Base-by-base conservation (phyloP, 2,113 vertebrate genomes). In the Geococcyx californianus region DNA sequence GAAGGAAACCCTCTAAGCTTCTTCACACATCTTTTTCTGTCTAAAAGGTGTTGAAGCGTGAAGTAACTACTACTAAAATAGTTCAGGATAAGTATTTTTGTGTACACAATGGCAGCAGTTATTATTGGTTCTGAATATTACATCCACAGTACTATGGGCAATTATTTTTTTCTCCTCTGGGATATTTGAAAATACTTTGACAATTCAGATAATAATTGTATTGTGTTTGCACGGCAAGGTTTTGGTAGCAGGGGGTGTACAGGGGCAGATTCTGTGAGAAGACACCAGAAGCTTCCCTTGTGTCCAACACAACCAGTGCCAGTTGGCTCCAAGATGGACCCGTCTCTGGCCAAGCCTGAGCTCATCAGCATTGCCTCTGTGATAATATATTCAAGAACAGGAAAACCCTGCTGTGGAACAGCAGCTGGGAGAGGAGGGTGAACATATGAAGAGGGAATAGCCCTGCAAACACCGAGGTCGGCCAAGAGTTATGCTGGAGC, bases 11-110 rank as follows among this genome's bases (percentile, higher is more conserved):
- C 58, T 59, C 76, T 54, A 89, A 92, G 42, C 21, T 34, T 20
- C 69, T 87, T 94, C 84, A 83, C 70, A 58, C 42, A 74, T 66
- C 16, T 67, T 93, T 88, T 85, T 83, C 70, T 69, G n/a, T 42
- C 67, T 86, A n/a, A 88, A 90, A 93, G 36, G 40, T 76, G 58
- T 36, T 66, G 59, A 90, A 91, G 42, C 1, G 0, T 92, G n/a
- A 86, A 80, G 36, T n/a, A 87, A 72, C 13, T 44, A 40, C 54
- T 78, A 49, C 31, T 40, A 63, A 38, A 21, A 69, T 40, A 21
- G 15, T 28, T 82, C 66, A 75, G 86, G 26, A 51, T 54, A 47
- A 51, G 13, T 29, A 74, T 51, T 77, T 83, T 42, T 70, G 44
- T 63, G 38, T 40, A 63, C 42, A 25, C 15, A 10, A 24, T 18